phyloP scores from a whole-genome alignment of 2,888 invertebrate species.

The Vanessa cardui region DNA sequence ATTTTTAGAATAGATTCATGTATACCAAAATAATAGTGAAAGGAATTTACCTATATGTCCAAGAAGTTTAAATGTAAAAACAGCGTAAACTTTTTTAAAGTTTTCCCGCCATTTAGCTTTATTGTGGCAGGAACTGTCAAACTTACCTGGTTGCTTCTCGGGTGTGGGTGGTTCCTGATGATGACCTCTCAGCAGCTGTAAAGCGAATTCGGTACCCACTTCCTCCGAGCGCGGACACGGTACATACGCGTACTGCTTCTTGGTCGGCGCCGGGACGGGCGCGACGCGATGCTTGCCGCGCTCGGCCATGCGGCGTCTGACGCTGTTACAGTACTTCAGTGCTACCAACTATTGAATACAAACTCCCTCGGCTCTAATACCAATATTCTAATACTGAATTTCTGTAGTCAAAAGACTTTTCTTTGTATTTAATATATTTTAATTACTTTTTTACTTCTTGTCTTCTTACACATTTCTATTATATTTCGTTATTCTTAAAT shows the following conservation, averaged over 20 bases:
- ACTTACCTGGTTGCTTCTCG: conserved; percentile 55
- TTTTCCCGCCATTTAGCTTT: conserved; percentile 43
- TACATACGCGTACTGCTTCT: conserved; percentile 77
- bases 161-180: conserved; percentile 56
- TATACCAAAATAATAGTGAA: neutral
- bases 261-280: conserved; percentile 74
- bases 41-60: neutral
- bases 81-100: conserved; percentile 20
- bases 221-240: conserved; percentile 81
- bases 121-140: conserved; percentile 1
- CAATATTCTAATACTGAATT: conserved; percentile 9
- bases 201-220: conserved; percentile 75
- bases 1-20: neutral
- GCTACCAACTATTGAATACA: conserved; percentile 48
- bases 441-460: too few species aligned
- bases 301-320: conserved; percentile 81
- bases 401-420: neutral
- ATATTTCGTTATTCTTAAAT: too few species aligned
- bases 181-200: conserved; percentile 57
- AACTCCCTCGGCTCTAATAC: conserved; percentile 36
- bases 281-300: conserved; percentile 79
- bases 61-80: neutral
- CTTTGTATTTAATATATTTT: neutral
- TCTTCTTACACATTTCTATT: too few species aligned
- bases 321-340: conserved; percentile 49